Base-by-base conservation (phyloP, 2,113 vertebrate genomes). In the Gavia stellata region DNA sequence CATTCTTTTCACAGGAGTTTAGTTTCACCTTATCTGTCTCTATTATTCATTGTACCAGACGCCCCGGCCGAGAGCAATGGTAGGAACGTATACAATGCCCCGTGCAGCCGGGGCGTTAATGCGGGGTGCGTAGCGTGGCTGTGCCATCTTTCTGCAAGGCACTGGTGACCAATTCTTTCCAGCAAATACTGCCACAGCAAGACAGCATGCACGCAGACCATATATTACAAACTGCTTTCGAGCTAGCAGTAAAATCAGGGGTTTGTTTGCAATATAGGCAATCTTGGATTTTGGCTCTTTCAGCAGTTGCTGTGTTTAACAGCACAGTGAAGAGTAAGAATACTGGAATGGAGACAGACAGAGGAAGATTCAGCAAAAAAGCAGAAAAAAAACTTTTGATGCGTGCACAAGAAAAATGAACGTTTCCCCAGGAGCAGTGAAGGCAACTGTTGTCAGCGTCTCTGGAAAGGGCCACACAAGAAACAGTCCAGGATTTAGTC, bases 1-100 rank as follows among this genome's bases (percentile, higher is more conserved):
- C 52, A 14, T n/a, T 94, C 75, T 88, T 94, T 84, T 70, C 86
- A 88, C 24, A 84, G 62, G 44, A 83, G 47, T 91, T 97, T 72
- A 91, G 83, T 85, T 97, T 74, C 61, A 88, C 58, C 56, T 88
- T 75, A 40, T 52, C 36, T 86, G 19, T 65, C 90, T 71, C 50
- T 81, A 33, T 93, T n/a, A 44, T 6, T 73, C 40, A 33, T 25
- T 73, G 49, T 4, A 44, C 49, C 62, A 96, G 61, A 92, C 95
- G 55, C 33, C 59, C 63, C 4, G 42, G 40, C 42, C 21, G 23
- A 75, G 55, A 56, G 42, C 53, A 88, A 7, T 34, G 28, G 75
- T 34, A 14, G 17, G 52, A 95, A 86, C 1, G 2, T 33, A 21
- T 2, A 44, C 33, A 90, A 58, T 74, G 72, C 42, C 53, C 55